Base-by-base conservation (phyloP, 1,140 invertebrate genomes). In the Rhyacophila brunnea region DNA sequence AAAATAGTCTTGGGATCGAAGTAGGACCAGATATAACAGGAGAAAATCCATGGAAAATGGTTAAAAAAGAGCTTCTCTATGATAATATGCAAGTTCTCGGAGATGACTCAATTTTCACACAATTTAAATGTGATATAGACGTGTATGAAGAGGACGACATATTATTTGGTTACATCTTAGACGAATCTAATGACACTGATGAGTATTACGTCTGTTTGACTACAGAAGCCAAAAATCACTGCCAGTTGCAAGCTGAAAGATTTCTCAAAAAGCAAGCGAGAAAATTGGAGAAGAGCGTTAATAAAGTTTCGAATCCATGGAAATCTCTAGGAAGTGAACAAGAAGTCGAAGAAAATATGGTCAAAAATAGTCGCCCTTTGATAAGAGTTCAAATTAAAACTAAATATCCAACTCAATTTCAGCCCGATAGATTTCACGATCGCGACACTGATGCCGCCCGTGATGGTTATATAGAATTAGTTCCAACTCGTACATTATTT, bases 181-280 rank as follows among this genome's bases (percentile, higher is more conserved):
- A 83, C 36, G 77, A 85, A 50, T 77, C 82, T 0, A 77, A 79
- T n/a, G 71, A 84, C 20, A 69, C 80, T 1, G 83, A 84, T 46
- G 83, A 88, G 61, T 88, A 88, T 67, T 87, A 87, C 65, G 73
- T 89, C n/a, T 89, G 86, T 58, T 69, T 86, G 7, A 87, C 83
- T 6, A 80, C 82, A 45, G 77, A 84, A 58, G 72, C 78, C 1
- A 77, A 75, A 55, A 77, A 80, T 64, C 74, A 84, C 42, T 81
- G 84, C 66, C 74, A 82, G 34, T 74, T 83, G 48, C 84, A 85
- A 46, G 82, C 74, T 28, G 73, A 75, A 34, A 73, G 58, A 59
- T 75, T 71, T 61, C 70, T 78, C 23, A 72, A 63, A 66, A 66
- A 74, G 20, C 77, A 89, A 67, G 77, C 80, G 43, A 81, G 81